phyloP scores from a whole-genome alignment of 2,113 vertebrate species.

The Crypturellus undulatus region DNA sequence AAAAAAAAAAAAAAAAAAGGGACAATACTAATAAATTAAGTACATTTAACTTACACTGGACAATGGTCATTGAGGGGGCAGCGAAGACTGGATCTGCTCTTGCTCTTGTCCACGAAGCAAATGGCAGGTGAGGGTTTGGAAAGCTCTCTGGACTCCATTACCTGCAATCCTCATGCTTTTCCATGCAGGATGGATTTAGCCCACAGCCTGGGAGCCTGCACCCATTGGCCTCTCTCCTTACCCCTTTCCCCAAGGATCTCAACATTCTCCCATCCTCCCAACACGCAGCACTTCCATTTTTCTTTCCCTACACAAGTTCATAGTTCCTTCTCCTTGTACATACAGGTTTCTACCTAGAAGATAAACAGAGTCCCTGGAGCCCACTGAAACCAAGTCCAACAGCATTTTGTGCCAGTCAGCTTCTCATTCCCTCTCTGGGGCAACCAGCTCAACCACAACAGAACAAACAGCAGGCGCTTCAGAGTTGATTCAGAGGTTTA shows the following conservation, averaged over 20 bases:
- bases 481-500: constrained; percentile 31
- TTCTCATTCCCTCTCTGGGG: not conserved
- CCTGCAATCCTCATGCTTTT: not conserved
- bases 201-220: not conserved
- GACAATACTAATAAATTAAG: constrained; percentile 65
- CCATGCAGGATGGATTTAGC: rapidly evolving
- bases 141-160: not conserved
- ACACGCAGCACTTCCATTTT: not conserved
- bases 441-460: not conserved
- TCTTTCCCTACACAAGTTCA: not conserved
- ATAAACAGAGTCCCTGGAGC: not conserved
- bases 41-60: constrained; percentile 51
- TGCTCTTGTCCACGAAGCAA: not conserved
- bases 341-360: not conserved
- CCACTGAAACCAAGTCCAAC: not conserved
- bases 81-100: constrained; percentile 8
- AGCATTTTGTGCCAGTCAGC: not conserved
- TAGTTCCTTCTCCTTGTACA: not conserved
- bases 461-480: not conserved
- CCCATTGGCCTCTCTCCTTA: not conserved
- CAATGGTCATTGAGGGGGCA: not conserved
- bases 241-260: not conserved
- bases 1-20: not conserved
- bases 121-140: not conserved
- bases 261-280: not conserved